Evolutionary conservation across 2,113 vertebrate species (phyloP).

Genomic region (Antennarius striatus): DNA sequence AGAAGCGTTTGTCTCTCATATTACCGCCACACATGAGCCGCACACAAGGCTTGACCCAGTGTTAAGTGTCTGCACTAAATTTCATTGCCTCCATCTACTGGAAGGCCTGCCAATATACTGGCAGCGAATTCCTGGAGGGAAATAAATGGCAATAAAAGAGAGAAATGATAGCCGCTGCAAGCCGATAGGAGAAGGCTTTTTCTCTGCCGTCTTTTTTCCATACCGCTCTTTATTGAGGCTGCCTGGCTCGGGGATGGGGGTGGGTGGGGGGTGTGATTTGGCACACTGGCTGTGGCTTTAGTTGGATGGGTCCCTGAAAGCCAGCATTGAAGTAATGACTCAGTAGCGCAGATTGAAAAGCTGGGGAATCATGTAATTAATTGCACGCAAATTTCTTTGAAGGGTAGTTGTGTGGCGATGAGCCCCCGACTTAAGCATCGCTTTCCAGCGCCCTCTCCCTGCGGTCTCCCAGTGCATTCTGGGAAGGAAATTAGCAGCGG

Average conservation of each 20-base stretch:
- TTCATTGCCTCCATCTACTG: conserved; percentile 97
- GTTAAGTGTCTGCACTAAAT: conserved; percentile 98
- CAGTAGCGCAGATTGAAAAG: conserved; percentile 80
- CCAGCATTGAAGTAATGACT: conserved; percentile 88
- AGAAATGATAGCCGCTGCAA: conserved; percentile 91
- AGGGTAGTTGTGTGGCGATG: conserved; percentile 94
- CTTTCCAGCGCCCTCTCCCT: conserved; percentile 1
- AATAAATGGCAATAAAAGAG: conserved; percentile 99
- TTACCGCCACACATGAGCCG: conserved; percentile 89
- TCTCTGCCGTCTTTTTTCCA: conserved; percentile 64
- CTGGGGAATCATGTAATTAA: conserved; percentile 98
- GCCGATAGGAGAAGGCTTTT: conserved; percentile 85
- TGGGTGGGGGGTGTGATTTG: conserved; percentile 88
- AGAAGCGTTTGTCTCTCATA: conserved; percentile 93
- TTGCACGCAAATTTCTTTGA: conserved; percentile 95
- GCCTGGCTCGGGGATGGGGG: conserved; percentile 76
- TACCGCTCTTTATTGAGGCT: conserved; percentile 84
- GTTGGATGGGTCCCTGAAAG: conserved; percentile 87
- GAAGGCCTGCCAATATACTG: conserved; percentile 97
- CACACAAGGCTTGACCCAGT: conserved; percentile 89
- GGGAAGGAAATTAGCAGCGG: conserved; percentile 13
- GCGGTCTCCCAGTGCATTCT: conserved; percentile 37
- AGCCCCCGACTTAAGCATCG: conserved; percentile 84
- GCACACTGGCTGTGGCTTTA: conserved; percentile 83
- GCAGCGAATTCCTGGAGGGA: conserved; percentile 97